Conservation (phyloP, 2,888 invertebrate species). For the Cacoxenus indagator region DNA sequence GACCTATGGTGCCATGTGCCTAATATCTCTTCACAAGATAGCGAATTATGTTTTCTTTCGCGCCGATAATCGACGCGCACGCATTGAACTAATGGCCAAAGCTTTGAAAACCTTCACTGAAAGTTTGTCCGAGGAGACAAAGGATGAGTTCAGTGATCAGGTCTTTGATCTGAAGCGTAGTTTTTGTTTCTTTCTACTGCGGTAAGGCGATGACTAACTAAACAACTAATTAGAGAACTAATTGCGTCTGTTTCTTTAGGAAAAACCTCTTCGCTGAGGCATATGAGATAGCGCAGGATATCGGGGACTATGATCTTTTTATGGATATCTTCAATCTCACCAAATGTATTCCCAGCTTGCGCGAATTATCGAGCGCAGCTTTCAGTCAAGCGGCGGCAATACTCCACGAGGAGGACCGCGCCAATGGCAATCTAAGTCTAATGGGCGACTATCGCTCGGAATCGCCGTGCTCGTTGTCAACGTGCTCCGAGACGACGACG, state of each 20-base stretch:
- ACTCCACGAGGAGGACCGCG: conserved; percentile 58
- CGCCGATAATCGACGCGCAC: conserved; percentile 60
- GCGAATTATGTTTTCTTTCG: conserved; percentile 74
- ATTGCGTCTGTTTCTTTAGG: conserved; percentile 66
- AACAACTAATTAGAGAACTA: background rate
- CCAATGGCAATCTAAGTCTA: conserved; percentile 49
- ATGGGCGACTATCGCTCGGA: conserved; percentile 71
- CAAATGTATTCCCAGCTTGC: conserved; percentile 73
- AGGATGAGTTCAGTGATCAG: conserved; percentile 82
- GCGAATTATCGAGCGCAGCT: conserved; percentile 79
- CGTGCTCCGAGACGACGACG: conserved; percentile 74
- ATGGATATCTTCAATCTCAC: conserved; percentile 86
- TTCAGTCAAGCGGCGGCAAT: conserved; percentile 76
- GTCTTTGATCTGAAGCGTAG: conserved; percentile 86
- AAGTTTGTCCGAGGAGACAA: conserved; percentile 77
- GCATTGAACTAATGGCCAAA: conserved; percentile 77
- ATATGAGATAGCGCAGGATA: conserved; percentile 86
- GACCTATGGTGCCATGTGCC: conserved; percentile 80
- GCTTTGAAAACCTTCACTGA: conserved; percentile 86
- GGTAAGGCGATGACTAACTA: conserved; percentile 71
- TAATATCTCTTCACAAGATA: conserved; percentile 81
- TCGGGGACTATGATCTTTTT: conserved; percentile 88
- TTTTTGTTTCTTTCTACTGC: conserved; percentile 88
- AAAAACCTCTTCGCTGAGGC: conserved; percentile 84
- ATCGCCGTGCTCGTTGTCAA: conserved; percentile 79